Evolutionary conservation across 23 tunicate genomes (phyloP).

Genomic region (Corella eumyota): DNA sequence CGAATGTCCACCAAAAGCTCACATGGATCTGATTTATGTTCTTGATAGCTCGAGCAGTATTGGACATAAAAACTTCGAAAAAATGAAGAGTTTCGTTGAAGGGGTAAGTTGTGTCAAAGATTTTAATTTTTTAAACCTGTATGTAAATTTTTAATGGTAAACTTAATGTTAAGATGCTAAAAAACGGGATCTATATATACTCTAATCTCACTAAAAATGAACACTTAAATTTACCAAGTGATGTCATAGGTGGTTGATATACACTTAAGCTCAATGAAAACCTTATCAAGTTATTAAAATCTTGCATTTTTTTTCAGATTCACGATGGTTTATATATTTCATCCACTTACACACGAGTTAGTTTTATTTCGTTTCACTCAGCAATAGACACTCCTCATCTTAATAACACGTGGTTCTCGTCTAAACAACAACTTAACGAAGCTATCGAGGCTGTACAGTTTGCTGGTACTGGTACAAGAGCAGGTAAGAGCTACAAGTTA

Average conservation of each 20-base stretch:
- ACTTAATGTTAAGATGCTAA: too few species aligned
- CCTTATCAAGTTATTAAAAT: not conserved
- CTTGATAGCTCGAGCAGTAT: slow-evolving; percentile 59
- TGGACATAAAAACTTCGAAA: slow-evolving; percentile 37
- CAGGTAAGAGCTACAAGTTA: slow-evolving; percentile 11
- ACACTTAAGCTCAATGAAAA: not conserved
- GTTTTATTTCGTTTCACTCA: slow-evolving; percentile 32
- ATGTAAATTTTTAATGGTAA: not conserved
- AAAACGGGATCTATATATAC: too few species aligned
- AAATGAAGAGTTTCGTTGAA: slow-evolving; percentile 25
- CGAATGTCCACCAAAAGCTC: slow-evolving; percentile 46
- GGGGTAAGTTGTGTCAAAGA: slow-evolving; percentile 14
- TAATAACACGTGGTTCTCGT: slow-evolving; percentile 6
- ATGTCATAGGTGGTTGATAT: not conserved
- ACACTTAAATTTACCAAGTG: too few species aligned
- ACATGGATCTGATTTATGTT: slow-evolving; percentile 37
- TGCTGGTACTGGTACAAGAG: slow-evolving; percentile 34
- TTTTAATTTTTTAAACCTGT: not conserved
- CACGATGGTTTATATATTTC: slow-evolving; percentile 16
- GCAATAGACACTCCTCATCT: slow-evolving; percentile 4
- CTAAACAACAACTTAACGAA: slow-evolving; percentile 10
- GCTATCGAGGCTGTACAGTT: slow-evolving; percentile 13
- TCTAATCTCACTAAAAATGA: too few species aligned
- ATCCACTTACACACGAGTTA: slow-evolving; percentile 27
- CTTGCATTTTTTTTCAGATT: slow-evolving; percentile 15